Percentiles rank a stretch among this genome's conserved stretches.
phyloP scores from a whole-genome alignment of 2,888 invertebrate genomes.

The Mactromeris polynyma region DNA sequence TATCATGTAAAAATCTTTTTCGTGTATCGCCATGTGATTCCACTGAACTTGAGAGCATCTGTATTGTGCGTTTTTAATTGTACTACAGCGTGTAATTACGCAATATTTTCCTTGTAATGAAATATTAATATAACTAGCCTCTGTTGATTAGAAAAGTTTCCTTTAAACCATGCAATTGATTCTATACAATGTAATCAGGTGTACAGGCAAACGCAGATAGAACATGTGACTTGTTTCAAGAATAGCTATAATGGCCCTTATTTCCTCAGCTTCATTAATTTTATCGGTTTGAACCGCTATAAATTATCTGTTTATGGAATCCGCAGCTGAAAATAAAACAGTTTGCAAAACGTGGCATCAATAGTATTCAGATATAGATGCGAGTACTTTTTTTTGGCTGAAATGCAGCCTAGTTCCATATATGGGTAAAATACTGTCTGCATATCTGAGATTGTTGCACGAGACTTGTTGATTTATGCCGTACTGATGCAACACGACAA shows the following conservation, averaged over 20 bases:
- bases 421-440: background rate
- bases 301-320: constrained; percentile 1
- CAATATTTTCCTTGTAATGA: no score
- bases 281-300: background rate
- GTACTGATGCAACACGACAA: no score
- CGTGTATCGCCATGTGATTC: no score
- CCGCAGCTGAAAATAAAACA: background rate
- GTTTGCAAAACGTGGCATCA: background rate
- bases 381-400: background rate
- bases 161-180: no score
- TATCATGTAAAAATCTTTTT: no score
- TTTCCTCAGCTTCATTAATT: background rate
- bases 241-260: background rate
- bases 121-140: no score
- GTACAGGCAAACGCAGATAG: background rate
- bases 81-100: no score
- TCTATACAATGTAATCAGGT: background rate
- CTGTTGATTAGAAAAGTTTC: no score
- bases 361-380: background rate
- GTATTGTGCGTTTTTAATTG: no score
- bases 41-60: no score
- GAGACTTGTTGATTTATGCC: background rate
- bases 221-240: background rate
- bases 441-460: background rate
- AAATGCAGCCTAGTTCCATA: background rate